Evolutionary conservation across 2,797 vertebrate genomes (phyloP).

Genomic region (Scyliorhinus canicula): DNA sequence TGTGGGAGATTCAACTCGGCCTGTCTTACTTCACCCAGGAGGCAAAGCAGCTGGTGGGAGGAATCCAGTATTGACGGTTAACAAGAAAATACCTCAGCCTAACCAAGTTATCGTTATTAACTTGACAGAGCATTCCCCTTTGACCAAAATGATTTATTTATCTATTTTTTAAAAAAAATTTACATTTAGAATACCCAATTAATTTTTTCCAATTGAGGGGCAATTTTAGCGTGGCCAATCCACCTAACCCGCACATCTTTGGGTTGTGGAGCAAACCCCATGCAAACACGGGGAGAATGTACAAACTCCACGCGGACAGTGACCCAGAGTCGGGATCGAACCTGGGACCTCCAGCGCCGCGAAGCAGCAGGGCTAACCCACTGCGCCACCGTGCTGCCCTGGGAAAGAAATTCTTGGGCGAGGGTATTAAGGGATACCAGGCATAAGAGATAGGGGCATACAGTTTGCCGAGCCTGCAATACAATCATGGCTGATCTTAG

Average conservation of each 20-base stretch:
- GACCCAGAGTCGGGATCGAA: no score
- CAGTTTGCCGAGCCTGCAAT: not conserved
- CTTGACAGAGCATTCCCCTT: not conserved
- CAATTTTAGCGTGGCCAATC: no score
- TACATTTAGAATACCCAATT: no score
- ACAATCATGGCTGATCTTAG: not conserved
- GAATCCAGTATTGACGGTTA: not conserved
- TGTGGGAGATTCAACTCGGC: not conserved
- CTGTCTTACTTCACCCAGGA: not conserved
- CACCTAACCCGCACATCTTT: no score
- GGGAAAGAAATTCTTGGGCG: not conserved
- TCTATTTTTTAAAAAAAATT: no score
- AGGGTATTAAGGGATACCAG: not conserved
- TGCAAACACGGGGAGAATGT: no score
- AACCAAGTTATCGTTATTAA: not conserved
- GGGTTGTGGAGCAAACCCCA: no score
- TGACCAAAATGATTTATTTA: not conserved
- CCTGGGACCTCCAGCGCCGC: no score
- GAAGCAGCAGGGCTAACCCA: no score
- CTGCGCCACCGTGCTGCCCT: no score
- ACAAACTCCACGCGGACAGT: no score
- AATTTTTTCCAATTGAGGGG: no score
- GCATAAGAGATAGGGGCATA: not conserved
- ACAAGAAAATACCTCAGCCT: not conserved
- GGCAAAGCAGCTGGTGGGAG: not conserved